Base-by-base conservation (phyloP, 1,140 invertebrate genomes). In the Drosophila malerkotliana region DNA sequence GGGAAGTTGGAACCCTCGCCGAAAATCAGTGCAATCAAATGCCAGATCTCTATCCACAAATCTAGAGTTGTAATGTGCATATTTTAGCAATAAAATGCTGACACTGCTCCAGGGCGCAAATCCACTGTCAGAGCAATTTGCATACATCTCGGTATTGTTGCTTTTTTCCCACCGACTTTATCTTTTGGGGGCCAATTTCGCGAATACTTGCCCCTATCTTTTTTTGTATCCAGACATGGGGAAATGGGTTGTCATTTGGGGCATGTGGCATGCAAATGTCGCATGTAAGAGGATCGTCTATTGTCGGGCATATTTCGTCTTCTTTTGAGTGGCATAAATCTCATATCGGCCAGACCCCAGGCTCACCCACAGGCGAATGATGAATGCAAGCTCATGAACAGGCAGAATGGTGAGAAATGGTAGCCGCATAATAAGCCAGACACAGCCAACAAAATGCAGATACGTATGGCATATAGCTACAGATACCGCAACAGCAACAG, bases 51-150 rank as follows among this genome's bases (percentile, higher is more conserved):
- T 7, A 9, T 32, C 48, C 47, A 54, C 81, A 67, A 85, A 77
- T 72, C 60, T 58, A 39, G 28, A 30, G 32, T 30, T 8, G 78
- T 63, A 78, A 78, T 64, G 75, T 77, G 66, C 77, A 85, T 85
- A 84, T 81, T 62, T 85, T 80, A 82, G 52, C 56, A 69, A 87
- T 85, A 85, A 77, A 79, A 73, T 32, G 77, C 62, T 79, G 75
- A 71, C 77, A 77, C 37, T 57, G 75, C 73, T 47, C 41, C 34
- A 41, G 72, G 34, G 49, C 58, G 39, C 64, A 56, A 55, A 61
- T 68, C 58, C 77, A 68, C 77, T 78, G 73, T 64, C 82, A 85
- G 66, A 71, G 74, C 71, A 68, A 85, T 85, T 85, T 85, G 64
- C 77, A 85, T 85, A 58, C 28, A 75, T 74, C 30, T 69, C 45